Base-by-base conservation (phyloP, 2,797 vertebrate species). In the Syngnathus acus region DNA sequence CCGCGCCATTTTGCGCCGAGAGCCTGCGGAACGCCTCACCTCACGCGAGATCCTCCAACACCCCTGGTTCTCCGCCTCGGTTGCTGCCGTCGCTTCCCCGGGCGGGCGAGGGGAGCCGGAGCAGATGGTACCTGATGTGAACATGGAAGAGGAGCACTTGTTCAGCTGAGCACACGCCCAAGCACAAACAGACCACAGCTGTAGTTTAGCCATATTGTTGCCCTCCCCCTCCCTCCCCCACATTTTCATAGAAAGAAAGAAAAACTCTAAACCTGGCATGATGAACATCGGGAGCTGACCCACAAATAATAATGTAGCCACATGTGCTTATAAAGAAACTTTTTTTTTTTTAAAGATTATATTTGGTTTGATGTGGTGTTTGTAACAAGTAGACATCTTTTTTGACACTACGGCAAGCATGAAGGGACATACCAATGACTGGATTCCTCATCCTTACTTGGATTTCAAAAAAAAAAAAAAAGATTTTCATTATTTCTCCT, bases 1-100 rank as follows among this genome's bases (percentile, higher is more conserved):
- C 90, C 95, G 96, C 85, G 97, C 95, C 90, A 93, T 99, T 76
- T 92, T 99, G 69, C 94, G 96, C 61, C 91, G 96, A 75, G 95
- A 99, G 84, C 97, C 97, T n/a, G 88, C 93, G 0, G 97, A 99
- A 89, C 90, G 97, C 86, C 95, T 99, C 82, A 98, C 97, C 66
- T 97, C 97, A 17, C 93, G 95, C 84, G 97, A 99, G 86, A 96
- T 99, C 82, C 93, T 99, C 89, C 93, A 95, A 89, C 97, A 99
- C 87, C 97, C 97, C 10, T 99, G 97, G 97, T 98, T 99, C 76
- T 80, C 91, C 38, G 86, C 89, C 76, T 81, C 89, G 70, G 92
- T 94, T 69, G 93, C 93, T 83, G 81, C 89, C 70, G 92, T 94
- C 70, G 93, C 93, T 83, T 90, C 92, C 65, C 90, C 90, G 74